Conservation (phyloP, 2,797 vertebrate genomes). For the Rhynchonycteris naso region DNA sequence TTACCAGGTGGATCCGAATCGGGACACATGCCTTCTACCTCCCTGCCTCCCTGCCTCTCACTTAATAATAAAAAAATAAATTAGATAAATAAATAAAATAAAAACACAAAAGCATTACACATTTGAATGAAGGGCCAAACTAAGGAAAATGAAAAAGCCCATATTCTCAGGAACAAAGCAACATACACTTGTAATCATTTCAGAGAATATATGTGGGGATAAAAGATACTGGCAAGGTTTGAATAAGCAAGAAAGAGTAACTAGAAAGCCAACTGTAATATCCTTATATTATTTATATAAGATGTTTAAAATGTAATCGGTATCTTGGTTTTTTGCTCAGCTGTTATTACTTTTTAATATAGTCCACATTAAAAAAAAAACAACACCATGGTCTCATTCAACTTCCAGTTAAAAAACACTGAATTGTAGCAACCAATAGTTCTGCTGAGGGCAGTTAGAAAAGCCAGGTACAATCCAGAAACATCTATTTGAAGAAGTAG, state of each 20-base stretch:
- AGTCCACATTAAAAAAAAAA: background rate
- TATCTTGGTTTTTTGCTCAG: background rate
- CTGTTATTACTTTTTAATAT: background rate
- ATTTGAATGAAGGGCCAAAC: background rate
- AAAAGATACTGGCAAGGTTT: background rate
- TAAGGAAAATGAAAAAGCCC: background rate
- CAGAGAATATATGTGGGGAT: background rate
- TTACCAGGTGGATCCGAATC: no score
- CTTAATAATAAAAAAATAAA: no score
- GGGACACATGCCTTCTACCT: no score
- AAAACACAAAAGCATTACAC: background rate
- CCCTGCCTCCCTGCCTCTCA: no score
- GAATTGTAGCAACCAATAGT: background rate
- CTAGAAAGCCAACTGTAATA: background rate
- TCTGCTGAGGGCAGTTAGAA: background rate
- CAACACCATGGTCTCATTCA: background rate
- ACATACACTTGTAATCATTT: background rate
- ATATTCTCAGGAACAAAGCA: background rate
- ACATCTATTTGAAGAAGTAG: background rate
- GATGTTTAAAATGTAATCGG: background rate
- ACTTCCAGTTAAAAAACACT: background rate
- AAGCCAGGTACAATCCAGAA: conserved; percentile 28
- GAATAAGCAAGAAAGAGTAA: conserved; percentile 34
- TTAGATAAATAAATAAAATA: background rate
- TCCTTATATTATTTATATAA: background rate